Evolutionary conservation across 2,113 vertebrate genomes (phyloP).

Genomic region (Coreoperca whiteheadi): DNA sequence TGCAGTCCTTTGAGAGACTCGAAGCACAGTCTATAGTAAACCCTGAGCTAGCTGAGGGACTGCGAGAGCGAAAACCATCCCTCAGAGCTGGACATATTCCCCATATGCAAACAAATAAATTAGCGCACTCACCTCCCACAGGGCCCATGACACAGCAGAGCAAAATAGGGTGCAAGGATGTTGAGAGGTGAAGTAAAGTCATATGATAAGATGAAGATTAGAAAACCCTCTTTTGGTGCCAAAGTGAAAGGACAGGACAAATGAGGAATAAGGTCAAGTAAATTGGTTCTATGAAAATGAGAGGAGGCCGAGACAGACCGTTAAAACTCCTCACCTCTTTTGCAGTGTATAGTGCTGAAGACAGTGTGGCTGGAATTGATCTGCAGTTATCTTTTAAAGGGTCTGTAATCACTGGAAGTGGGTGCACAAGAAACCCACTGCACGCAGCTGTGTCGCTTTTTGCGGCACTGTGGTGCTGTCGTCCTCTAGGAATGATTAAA

Average conservation of each 20-base stretch:
- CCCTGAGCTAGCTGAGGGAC: slow-evolving; percentile 56
- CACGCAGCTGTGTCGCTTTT: slow-evolving; percentile 68
- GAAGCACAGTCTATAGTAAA: slow-evolving; percentile 71
- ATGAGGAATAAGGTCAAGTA: slow-evolving; percentile 70
- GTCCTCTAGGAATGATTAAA: slow-evolving; percentile 86
- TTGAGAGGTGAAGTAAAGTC: slow-evolving; percentile 55
- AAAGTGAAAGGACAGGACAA: slow-evolving; percentile 59
- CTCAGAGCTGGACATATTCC: slow-evolving; percentile 77
- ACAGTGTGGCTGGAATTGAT: slow-evolving; percentile 33
- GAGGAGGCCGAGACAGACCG: slow-evolving; percentile 25
- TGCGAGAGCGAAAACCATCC: slow-evolving; percentile 73
- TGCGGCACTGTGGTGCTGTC: slow-evolving; percentile 57
- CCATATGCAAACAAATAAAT: slow-evolving; percentile 82
- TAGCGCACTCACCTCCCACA: slow-evolving; percentile 65
- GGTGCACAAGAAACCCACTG: slow-evolving; percentile 59
- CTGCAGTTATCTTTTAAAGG: slow-evolving; percentile 61
- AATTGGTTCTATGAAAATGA: slow-evolving; percentile 41
- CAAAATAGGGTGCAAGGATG: slow-evolving; percentile 56
- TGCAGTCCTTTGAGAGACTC: slow-evolving; percentile 70
- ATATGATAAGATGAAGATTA: slow-evolving; percentile 64
- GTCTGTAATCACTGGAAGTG: slow-evolving; percentile 68
- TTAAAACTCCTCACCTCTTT: slow-evolving; percentile 46
- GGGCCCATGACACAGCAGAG: slow-evolving; percentile 32
- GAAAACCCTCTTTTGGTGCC: slow-evolving; percentile 49
- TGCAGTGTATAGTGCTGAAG: slow-evolving; percentile 18